phyloP scores from a whole-genome alignment of 2,888 invertebrate species.

The Fragum sueziense region DNA sequence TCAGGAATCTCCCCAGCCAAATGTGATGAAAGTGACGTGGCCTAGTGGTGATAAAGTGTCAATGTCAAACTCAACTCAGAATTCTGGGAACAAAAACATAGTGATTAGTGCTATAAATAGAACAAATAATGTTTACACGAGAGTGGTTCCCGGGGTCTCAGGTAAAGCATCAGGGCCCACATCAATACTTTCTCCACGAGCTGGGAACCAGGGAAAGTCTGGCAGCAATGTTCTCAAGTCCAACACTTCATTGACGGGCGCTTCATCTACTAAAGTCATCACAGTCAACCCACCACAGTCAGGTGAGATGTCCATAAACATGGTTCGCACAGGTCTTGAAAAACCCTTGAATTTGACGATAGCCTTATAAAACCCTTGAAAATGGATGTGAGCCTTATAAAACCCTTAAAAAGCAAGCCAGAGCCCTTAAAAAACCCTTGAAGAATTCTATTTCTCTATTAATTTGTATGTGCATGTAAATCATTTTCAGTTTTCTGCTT shows the following conservation, averaged over 20 bases:
- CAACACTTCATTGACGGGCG: conserved; percentile 49
- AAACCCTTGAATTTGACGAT: not conserved
- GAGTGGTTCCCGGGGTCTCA: conserved; percentile 70
- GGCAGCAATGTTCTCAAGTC: conserved; percentile 61
- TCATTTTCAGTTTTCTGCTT: too few relatives aligned
- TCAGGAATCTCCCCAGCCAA: conserved; percentile 65
- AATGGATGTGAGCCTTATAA: not conserved
- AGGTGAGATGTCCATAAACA: conserved; percentile 16
- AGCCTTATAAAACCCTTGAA: not conserved
- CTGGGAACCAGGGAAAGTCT: conserved; percentile 65
- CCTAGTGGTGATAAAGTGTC: conserved; percentile 63
- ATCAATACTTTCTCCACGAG: conserved; percentile 73
- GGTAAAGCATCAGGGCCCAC: conserved; percentile 66
- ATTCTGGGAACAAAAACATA: conserved; percentile 71
- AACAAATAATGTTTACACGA: conserved; percentile 72
- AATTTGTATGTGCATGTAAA: too few relatives aligned
- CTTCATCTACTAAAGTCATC: conserved; percentile 72
- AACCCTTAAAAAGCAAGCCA: not conserved
- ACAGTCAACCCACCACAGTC: conserved; percentile 73
- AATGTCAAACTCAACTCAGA: conserved; percentile 44
- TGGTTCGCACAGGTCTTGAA: not conserved
- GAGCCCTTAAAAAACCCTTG: not conserved
- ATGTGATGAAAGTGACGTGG: conserved; percentile 72
- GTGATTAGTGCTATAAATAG: conserved; percentile 77
- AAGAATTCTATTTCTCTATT: too few relatives aligned